phyloP scores from a whole-genome alignment of 2,797 vertebrate genomes.

The Xerus rutilus region DNA sequence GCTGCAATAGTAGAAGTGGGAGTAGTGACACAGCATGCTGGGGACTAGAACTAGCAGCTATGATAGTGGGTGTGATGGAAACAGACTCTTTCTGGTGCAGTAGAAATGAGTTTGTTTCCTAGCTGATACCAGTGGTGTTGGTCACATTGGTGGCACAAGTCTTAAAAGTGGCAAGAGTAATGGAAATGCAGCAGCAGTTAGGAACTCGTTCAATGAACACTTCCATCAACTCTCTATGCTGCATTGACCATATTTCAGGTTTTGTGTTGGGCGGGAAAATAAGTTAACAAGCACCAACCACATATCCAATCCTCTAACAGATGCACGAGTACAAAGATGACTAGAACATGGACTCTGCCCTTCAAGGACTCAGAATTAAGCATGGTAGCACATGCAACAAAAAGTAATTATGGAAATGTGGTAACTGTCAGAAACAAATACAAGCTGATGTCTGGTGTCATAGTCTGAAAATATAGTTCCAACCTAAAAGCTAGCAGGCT shows the following conservation, averaged over 20 bases:
- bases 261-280: neutral
- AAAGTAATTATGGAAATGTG: neutral
- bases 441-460: neutral
- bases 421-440: neutral
- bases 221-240: neutral
- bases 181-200: neutral
- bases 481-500: neutral
- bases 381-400: neutral
- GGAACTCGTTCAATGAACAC: neutral
- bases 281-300: neutral
- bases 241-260: neutral
- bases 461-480: neutral
- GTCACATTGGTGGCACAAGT: neutral
- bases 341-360: neutral
- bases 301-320: neutral
- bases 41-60: too few species aligned
- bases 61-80: neutral
- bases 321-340: neutral
- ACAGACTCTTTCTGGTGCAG: neutral
- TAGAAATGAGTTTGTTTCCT: neutral
- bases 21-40: neutral
- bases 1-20: neutral
- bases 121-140: neutral
- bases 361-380: neutral
- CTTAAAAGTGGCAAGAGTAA: neutral